Evolutionary conservation across 2,113 vertebrate species (phyloP).

Genomic region (Carassius carassius): DNA sequence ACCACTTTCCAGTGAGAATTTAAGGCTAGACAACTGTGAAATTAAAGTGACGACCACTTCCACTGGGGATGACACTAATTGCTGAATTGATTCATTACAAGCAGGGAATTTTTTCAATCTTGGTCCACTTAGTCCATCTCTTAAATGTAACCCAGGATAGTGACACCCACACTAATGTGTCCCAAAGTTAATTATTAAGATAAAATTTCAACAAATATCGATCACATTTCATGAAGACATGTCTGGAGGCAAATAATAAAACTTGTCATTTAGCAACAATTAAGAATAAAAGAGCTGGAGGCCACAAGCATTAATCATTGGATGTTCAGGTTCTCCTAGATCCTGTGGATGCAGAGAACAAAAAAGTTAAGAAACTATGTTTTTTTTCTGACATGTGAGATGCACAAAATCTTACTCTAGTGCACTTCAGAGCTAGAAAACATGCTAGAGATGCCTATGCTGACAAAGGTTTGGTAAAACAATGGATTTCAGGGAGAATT

Average conservation of each 20-base stretch:
- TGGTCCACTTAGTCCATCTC: slow-evolving; percentile 46
- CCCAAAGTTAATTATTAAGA: slow-evolving; percentile 45
- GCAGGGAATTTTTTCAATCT: slow-evolving; percentile 33
- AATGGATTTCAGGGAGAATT: no score
- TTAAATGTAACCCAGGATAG: slow-evolving; percentile 16
- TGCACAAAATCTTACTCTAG: no score
- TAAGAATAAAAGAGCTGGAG: slow-evolving; percentile 21
- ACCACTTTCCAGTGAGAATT: neutral
- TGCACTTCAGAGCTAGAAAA: no score
- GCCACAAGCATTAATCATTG: slow-evolving; percentile 3
- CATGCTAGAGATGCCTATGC: no score
- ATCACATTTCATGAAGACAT: slow-evolving; percentile 15
- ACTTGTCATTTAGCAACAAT: slow-evolving; percentile 32
- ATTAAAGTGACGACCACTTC: slow-evolving; percentile 28
- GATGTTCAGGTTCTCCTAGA: neutral
- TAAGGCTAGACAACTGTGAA: slow-evolving; percentile 40
- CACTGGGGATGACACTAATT: slow-evolving; percentile 36
- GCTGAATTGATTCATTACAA: slow-evolving; percentile 46
- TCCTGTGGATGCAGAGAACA: neutral
- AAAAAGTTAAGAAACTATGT: no score
- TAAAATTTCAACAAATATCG: slow-evolving; percentile 10
- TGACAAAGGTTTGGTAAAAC: no score
- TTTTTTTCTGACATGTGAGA: no score
- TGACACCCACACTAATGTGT: slow-evolving; percentile 11
- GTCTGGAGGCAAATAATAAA: slow-evolving; percentile 15